phyloP scores from a whole-genome alignment of 2,888 invertebrate species.

The Philaethria dido region DNA sequence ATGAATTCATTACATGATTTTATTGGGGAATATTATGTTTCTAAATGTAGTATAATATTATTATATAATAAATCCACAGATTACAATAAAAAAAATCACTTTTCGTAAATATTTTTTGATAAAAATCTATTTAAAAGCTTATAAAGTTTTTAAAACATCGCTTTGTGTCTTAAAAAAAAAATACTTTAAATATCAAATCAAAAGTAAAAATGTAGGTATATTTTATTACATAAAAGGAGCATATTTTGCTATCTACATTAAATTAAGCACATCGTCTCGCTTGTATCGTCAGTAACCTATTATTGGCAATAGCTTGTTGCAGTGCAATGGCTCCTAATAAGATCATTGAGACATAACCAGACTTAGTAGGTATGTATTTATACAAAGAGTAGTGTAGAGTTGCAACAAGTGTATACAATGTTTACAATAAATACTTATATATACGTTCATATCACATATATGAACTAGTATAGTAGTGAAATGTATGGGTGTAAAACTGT shows the following conservation, averaged over 20 bases:
- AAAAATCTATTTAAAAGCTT: no score
- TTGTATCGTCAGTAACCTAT: constrained; percentile 6
- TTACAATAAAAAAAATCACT: no score
- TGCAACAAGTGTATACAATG: neutral
- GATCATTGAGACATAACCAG: constrained; percentile 26
- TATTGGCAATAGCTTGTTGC: constrained; percentile 22
- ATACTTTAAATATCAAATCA: no score
- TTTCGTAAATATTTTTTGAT: no score
- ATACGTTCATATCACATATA: neutral
- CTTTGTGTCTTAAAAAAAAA: no score
- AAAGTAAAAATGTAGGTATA: no score
- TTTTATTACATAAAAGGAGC: neutral
- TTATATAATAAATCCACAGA: no score
- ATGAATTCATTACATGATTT: no score
- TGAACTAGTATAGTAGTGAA: neutral
- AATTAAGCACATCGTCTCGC: neutral
- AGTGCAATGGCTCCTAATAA: constrained; percentile 29
- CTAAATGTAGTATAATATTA: no score
- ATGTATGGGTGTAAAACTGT: neutral
- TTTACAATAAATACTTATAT: neutral
- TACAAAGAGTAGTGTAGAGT: constrained; percentile 5
- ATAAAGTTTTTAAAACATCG: no score
- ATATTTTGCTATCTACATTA: neutral
- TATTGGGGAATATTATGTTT: no score
- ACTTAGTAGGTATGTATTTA: constrained; percentile 4